Evolutionary conservation across 2,797 vertebrate species (phyloP), one percentile per base, ranked within the genome.

Genomic region (Syndactyla subalaris): DNA sequence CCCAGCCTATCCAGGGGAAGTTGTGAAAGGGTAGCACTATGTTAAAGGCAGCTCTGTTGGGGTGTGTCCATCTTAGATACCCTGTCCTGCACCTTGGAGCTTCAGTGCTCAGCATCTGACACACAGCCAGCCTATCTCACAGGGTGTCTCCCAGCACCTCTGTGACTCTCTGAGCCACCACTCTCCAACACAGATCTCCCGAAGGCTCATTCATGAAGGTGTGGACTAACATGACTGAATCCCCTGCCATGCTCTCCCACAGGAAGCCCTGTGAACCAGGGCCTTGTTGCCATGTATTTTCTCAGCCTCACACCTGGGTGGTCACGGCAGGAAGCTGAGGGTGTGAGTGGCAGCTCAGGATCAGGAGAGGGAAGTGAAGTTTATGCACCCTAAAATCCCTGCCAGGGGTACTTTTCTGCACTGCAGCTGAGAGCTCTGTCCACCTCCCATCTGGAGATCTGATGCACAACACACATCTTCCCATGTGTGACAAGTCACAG

Each of bases 251-350:
- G 26, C 26, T 79, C 4, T 85, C 34, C 41, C 11, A 6, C 38
- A 32, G 30, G 13, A 43, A 66, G 21, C 30, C 43, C 70, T 46
- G n/a, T n/a, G 62, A 48, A 49, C 15, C 39, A 17, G 8, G 15
- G 18, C 26, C 38, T 65, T 1, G 0, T 62, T 48, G 52, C 61
- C 8, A 0, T 6, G 34, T 4, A 12, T 23, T 16, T 54, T 81
- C 78, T 87, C 54, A 84, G 26, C 46, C 43, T 72, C 71, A 62
- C 71, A 32, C 19, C 45, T 38, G 49, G 84, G 30, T 58, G 68
- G 52, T 70, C 68, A 23, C 1, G 27, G n/a, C 20, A 80, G 72
- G 83, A 93, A 43, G 29, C 26, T 24, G 38, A 82, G 62, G 8
- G 30, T 55, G 36, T 30, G 59, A 58, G 34, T 15, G 43, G 49